Base-by-base conservation (phyloP, 92 coral and sea anemone genomes). In the Porites evermanni region DNA sequence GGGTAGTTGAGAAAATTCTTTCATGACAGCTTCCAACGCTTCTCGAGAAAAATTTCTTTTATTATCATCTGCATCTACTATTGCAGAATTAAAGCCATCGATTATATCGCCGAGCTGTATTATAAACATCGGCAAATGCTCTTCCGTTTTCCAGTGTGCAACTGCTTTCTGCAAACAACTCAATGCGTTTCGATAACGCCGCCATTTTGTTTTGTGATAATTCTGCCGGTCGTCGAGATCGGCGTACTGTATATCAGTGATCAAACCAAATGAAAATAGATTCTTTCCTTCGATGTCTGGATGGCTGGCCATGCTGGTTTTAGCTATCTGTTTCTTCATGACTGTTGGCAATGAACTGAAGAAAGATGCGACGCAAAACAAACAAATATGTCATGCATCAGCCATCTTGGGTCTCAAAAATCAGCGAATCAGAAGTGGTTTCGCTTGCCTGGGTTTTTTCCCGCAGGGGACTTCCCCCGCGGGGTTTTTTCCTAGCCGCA, bases 91-190 rank as follows among this genome's bases (percentile, higher is more conserved):
- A 21, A 89, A 85, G 14, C 91, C 91, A 51, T 94, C 97, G 64
- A 94, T 94, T 7, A 94, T 65, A 79, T 94, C 97, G 50, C 97
- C 97, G 5, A 94, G 92, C 47, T 94, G 95, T 50, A 91, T 84
- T 64, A 91, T 88, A 72, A 94, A 94, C 72, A 85, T 52, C 18
- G 78, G 74, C 14, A 82, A 67, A 12, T 70, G 16, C 64, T 75
- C 72, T 16, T 52, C 51, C 17, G 79, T 68, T 67, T 91, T 90
- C 97, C 95, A 94, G 82, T 89, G 94, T 6, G 75, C 32, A 0
- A 88, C 84, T 8, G 97, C 97, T 47, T 84, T 84, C 23, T 74
- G 88, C 26, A 94, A 47, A 53, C 82, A 86, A 53, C 14, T 51
- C 64, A 78, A 66, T 17, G 93, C 87, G 64, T 87, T 84, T 84